phyloP scores from a whole-genome alignment of 1,140 invertebrate species.

The Plodia interpunctella region DNA sequence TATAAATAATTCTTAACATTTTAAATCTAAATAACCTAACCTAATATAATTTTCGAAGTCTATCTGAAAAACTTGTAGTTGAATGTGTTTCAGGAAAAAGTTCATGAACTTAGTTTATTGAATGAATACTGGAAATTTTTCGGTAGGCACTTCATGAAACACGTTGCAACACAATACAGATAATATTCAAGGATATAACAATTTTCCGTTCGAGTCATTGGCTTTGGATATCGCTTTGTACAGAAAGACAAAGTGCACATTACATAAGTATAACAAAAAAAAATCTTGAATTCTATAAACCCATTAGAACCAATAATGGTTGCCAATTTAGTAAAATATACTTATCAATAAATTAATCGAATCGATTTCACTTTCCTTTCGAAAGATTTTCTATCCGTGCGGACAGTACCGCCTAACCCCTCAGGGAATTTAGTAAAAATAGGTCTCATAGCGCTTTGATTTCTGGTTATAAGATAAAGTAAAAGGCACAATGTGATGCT shows the following conservation, averaged over 20 bases:
- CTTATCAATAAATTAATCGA: background rate
- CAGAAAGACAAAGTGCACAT: constrained; percentile 5
- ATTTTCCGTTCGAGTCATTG: constrained; percentile 6
- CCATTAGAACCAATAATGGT: background rate
- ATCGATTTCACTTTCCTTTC: background rate
- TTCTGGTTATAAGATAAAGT: background rate
- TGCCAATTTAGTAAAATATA: background rate
- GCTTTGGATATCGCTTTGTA: constrained; percentile 12
- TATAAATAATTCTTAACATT: constrained; percentile 46
- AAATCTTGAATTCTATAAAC: constrained; percentile 1
- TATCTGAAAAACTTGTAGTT: background rate
- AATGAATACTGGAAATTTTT: background rate
- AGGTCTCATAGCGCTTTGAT: background rate
- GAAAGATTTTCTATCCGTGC: background rate
- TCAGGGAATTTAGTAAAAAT: constrained; percentile 7
- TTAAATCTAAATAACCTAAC: background rate
- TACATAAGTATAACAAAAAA: constrained; percentile 9
- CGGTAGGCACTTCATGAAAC: background rate
- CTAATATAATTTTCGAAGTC: background rate
- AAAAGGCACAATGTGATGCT: constrained; percentile 2
- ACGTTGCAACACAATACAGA: background rate
- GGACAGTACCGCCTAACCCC: background rate
- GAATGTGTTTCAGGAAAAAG: background rate
- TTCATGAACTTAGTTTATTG: constrained; percentile 29
- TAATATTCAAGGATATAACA: background rate